phyloP scores from a whole-genome alignment of 92 coral and sea anemone genomes.

The Porites evermanni region DNA sequence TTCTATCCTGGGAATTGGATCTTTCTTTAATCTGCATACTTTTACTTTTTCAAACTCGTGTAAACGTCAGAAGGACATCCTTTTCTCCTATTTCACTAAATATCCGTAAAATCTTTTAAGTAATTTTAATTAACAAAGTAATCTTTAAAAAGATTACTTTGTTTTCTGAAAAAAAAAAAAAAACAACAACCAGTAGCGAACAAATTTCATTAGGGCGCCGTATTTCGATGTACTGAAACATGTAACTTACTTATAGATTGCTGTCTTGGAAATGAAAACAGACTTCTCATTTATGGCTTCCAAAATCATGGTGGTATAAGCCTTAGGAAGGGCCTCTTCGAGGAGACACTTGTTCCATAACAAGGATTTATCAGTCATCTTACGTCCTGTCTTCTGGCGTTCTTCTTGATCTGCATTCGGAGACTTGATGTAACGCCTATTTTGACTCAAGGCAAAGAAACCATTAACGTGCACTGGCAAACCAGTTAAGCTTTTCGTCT shows the following conservation, averaged over 20 bases:
- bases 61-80: too few species aligned
- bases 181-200: too few species aligned
- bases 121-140: too few species aligned
- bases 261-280: background rate
- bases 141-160: too few species aligned
- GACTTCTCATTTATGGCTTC: slow-evolving; percentile 7
- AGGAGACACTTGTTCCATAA: slow-evolving; percentile 79
- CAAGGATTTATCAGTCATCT: slow-evolving; percentile 73
- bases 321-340: slow-evolving; percentile 68
- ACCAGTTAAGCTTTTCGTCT: slow-evolving; percentile 77
- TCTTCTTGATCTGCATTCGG: slow-evolving; percentile 76
- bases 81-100: too few species aligned
- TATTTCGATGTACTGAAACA: too few species aligned
- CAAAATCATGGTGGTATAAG: slow-evolving; percentile 69
- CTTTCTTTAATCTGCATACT: too few species aligned
- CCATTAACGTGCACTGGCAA: slow-evolving; percentile 87
- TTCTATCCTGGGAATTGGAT: too few species aligned
- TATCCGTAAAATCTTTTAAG: too few species aligned
- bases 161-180: too few species aligned
- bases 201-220: too few species aligned
- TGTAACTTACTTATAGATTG: slow-evolving; percentile 30
- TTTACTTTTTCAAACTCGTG: too few species aligned
- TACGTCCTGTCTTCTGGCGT: slow-evolving; percentile 1
- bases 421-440: slow-evolving; percentile 82
- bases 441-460: slow-evolving; percentile 83